phyloP scores from a whole-genome alignment of 1,140 invertebrate species.

The Ptiloglossa arizonensis region DNA sequence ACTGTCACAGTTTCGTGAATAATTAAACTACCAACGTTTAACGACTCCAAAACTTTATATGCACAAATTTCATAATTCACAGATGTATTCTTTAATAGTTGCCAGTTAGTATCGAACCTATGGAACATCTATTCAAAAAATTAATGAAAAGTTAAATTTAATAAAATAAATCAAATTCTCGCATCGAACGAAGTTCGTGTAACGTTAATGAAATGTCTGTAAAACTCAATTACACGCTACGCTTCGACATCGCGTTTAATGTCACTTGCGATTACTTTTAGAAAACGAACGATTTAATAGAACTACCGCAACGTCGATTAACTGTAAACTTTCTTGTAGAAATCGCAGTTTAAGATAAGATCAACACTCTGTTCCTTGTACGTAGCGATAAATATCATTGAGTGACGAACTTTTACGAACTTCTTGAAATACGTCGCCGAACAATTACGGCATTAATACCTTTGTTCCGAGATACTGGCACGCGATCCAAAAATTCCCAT shows the following conservation, averaged over 20 bases:
- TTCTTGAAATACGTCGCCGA: constrained; percentile 44
- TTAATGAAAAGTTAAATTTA: too few species aligned
- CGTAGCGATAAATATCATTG: neutral
- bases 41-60: too few species aligned
- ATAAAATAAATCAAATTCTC: neutral
- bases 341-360: constrained; percentile 3
- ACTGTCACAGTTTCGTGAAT: too few species aligned
- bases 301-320: constrained; percentile 18
- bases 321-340: neutral
- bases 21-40: too few species aligned
- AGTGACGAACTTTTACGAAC: constrained; percentile 27
- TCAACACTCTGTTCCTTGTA: constrained; percentile 5
- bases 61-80: too few species aligned
- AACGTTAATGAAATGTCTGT: neutral
- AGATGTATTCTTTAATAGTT: too few species aligned
- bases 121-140: too few species aligned
- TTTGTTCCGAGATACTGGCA: constrained; percentile 30
- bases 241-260: constrained; percentile 2
- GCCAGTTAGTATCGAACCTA: too few species aligned
- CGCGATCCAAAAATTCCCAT: constrained; percentile 49
- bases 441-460: constrained; percentile 31
- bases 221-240: neutral
- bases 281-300: neutral
- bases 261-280: neutral
- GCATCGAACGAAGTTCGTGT: neutral